These are phyloP conservation scores for Tragelaphus eurycerus DNA, from an alignment of 2,797 vertebrate genomes.

Conservation along the genomic window DNA sequence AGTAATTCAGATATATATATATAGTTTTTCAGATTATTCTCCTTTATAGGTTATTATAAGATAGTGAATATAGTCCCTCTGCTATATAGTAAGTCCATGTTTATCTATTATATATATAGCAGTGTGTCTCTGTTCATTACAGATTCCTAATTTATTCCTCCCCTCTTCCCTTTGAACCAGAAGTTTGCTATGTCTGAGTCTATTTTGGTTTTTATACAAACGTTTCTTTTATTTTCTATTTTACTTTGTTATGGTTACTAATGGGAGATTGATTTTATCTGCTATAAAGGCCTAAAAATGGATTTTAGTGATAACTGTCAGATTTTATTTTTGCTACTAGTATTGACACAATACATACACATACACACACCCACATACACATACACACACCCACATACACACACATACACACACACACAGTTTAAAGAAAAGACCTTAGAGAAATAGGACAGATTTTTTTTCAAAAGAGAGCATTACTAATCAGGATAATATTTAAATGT, in stretches of 20 bases:
- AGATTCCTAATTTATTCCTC: background rate
- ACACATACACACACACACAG: background rate
- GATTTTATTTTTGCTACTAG: background rate
- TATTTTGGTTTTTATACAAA: background rate
- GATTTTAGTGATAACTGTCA: background rate
- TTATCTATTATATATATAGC: background rate
- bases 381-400: background rate
- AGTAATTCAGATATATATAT: background rate
- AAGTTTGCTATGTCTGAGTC: background rate
- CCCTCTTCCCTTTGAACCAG: background rate
- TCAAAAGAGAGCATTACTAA: background rate
- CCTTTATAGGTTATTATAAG: background rate
- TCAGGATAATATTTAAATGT: background rate
- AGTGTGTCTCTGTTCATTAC: background rate
- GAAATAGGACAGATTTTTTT: background rate
- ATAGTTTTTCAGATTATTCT: background rate
- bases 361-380: background rate
- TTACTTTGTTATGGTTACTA: constrained; percentile 38
- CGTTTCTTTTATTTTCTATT: constrained; percentile 47
- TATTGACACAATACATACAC: background rate
- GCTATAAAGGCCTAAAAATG: background rate
- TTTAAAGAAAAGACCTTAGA: constrained; percentile 24
- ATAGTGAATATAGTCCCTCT: background rate
- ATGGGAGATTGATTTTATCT: constrained; percentile 37
- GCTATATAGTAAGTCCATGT: background rate